phyloP scores from a whole-genome alignment of 2,113 vertebrate genomes.

The Eurystomus gularis region DNA sequence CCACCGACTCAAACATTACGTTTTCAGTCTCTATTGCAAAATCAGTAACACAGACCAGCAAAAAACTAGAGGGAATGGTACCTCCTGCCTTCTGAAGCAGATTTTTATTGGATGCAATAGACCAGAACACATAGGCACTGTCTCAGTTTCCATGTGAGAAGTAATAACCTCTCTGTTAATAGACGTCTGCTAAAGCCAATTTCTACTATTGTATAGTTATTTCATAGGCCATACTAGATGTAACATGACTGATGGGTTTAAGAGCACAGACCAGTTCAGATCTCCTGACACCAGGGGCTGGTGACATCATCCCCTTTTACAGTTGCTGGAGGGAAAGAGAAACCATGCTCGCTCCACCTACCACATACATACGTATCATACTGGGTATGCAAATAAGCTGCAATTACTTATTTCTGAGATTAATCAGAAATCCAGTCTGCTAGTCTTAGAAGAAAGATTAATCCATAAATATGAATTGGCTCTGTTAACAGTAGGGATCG shows the following conservation, averaged over 20 bases:
- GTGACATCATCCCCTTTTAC: neutral
- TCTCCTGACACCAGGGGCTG: neutral
- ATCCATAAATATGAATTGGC: neutral
- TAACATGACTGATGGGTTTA: neutral
- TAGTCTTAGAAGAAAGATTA: neutral
- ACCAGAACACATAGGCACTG: neutral
- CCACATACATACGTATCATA: accelerated
- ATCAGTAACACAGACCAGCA: neutral
- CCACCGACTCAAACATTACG: neutral
- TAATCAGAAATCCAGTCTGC: neutral
- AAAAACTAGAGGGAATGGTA: neutral
- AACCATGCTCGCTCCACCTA: neutral
- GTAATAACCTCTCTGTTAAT: neutral
- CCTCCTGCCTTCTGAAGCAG: neutral
- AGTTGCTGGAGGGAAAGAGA: neutral
- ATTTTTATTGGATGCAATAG: neutral
- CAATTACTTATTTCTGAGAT: neutral
- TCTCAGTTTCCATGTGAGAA: neutral
- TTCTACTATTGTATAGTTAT: neutral
- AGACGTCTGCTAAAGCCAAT: neutral
- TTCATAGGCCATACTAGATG: neutral
- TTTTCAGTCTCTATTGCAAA: neutral
- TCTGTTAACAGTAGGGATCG: neutral
- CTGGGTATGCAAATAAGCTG: neutral
- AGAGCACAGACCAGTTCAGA: neutral